phyloP scores from a whole-genome alignment of 2,797 vertebrate genomes.

The Urophycis tenuis region DNA sequence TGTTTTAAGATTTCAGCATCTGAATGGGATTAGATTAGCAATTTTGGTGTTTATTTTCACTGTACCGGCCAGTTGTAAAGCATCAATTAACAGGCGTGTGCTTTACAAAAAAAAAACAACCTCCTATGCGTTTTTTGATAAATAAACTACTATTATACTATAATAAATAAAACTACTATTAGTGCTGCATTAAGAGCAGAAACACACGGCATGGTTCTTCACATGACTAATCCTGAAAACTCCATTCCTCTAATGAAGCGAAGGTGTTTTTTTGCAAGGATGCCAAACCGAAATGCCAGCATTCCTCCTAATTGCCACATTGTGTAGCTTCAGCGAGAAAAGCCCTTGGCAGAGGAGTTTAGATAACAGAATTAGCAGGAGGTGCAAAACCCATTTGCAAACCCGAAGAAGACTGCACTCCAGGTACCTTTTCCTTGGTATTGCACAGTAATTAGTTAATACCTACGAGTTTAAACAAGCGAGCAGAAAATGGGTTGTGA shows the following conservation, averaged over 20 bases:
- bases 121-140: conserved; percentile 21
- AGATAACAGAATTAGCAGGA: conserved; percentile 45
- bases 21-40: not conserved
- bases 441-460: conserved; percentile 46
- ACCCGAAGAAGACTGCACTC: conserved; percentile 48
- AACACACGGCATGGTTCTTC: conserved; percentile 30
- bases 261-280: conserved; percentile 38
- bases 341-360: conserved; percentile 42
- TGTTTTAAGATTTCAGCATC: not conserved
- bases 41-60: not conserved
- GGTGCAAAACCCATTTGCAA: conserved; percentile 37
- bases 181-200: conserved; percentile 13
- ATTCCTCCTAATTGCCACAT: conserved; percentile 51
- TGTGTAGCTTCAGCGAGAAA: conserved; percentile 55
- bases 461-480: conserved; percentile 27
- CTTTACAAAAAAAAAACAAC: not conserved
- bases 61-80: conserved; percentile 22
- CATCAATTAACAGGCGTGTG: conserved; percentile 5
- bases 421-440: conserved; percentile 37
- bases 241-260: conserved; percentile 26
- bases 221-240: conserved; percentile 28
- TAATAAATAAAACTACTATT: conserved; percentile 15
- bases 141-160: too few relatives aligned
- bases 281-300: conserved; percentile 53
- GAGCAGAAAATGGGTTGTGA: conserved; percentile 13